Evolutionary conservation across 2,113 vertebrate species (phyloP).

Genomic region (Hypanus sabinus): DNA sequence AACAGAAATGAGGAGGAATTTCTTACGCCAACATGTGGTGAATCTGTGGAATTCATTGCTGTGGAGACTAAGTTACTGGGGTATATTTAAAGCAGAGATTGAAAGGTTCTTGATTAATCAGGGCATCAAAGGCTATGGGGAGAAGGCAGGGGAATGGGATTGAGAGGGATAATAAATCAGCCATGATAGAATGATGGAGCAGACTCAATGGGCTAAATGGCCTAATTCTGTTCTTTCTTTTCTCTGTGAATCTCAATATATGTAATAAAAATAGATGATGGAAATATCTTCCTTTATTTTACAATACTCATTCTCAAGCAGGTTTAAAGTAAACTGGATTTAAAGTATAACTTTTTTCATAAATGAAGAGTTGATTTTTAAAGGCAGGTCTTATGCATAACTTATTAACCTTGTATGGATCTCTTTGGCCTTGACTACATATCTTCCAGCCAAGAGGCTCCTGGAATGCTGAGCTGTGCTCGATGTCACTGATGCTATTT

Average conservation of each 20-base stretch:
- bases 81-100: too few relatives aligned
- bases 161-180: too few relatives aligned
- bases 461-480: neutral
- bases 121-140: too few relatives aligned
- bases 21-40: too few relatives aligned
- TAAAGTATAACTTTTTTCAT: neutral
- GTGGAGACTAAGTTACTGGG: too few relatives aligned
- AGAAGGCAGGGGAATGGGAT: too few relatives aligned
- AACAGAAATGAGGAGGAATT: too few relatives aligned
- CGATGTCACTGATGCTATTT: neutral
- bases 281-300: neutral
- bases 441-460: neutral
- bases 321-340: neutral
- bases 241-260: neutral
- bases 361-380: neutral
- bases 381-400: neutral
- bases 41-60: too few relatives aligned
- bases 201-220: too few relatives aligned
- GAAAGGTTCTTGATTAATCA: too few relatives aligned
- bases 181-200: too few relatives aligned
- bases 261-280: neutral
- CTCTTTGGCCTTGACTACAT: conserved; percentile 3
- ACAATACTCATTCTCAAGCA: neutral
- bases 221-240: neutral
- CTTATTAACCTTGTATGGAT: conserved; percentile 18